Base-by-base conservation (phyloP, 2,113 vertebrate genomes). In the Stigmatopora nigra region DNA sequence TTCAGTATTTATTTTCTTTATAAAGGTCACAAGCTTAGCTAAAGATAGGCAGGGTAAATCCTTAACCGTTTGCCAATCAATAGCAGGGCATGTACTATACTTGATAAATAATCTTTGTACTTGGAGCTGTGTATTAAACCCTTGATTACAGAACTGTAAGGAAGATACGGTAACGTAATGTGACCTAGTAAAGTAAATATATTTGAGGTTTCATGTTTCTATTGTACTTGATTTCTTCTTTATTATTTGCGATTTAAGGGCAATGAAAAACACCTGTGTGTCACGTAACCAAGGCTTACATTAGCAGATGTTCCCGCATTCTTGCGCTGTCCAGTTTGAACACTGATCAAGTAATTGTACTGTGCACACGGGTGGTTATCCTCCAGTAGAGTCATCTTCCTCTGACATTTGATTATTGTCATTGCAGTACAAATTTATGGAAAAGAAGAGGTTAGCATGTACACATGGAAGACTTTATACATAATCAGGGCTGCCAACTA, bases 241-340 rank as follows among this genome's bases (percentile, higher is more conserved):
- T 2, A 0, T 35, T 36, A 25, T 47, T 2, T 4, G 25, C 8
- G 31, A 57, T 31, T 57, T 14, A 22, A 1, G 5, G 15, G 13
- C 7, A 10, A 57, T 57, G 0, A 25, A 15, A 8, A 35, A 57
- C 12, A 36, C 22, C 31, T 17, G 19, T 62, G 15, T 71, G 64
- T 64, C 1, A 57, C 7, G 38, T 65, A 5, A 57, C 61, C 25
- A 46, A 31, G 8, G 56, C 69, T 82, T 72, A 94, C 92, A 76
- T 90, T 88, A 1, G 93, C 91, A 46, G 90, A 82, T 0, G 92
- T 93, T 12, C 89, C 87, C 0, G 92, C 90, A 0, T 82, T 88
- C 69, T 87, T 90, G 8, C 92, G 87, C 38, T 84, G 82, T 3
- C 93, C 92, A 1, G 91, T 93, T 69, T 92, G 90, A 65, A 94